Conservation (phyloP, 2,797 vertebrate species). For the Remorina albescens region DNA sequence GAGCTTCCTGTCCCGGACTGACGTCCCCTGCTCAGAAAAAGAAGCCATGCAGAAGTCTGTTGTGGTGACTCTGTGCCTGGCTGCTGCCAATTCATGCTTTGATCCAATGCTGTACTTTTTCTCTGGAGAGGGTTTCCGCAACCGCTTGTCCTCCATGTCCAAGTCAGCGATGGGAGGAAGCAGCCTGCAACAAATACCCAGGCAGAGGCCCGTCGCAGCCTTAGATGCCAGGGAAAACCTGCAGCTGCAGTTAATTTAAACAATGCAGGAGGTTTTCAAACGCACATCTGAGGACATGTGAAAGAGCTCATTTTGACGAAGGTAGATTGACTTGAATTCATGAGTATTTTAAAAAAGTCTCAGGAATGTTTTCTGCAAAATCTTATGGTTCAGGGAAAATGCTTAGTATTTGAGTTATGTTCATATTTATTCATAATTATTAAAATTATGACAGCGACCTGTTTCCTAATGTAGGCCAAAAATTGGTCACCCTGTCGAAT, state of each 20-base stretch:
- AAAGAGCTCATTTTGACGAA: background rate
- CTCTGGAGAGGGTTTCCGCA: conserved; percentile 92
- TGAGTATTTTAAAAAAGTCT: conserved; percentile 1
- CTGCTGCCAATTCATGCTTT: conserved; percentile 94
- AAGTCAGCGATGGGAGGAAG: conserved; percentile 54
- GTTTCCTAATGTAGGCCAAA: background rate
- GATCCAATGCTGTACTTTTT: conserved; percentile 97
- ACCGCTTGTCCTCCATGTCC: conserved; percentile 86
- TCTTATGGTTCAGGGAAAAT: conserved; percentile 18
- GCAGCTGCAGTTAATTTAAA: conserved; percentile 12
- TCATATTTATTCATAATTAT: background rate
- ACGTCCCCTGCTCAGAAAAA: conserved; percentile 74
- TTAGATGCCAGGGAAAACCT: background rate
- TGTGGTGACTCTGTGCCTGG: conserved; percentile 91
- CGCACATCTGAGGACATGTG: background rate
- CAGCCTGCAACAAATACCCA: accelerated
- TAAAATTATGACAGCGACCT: background rate
- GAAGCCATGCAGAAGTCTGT: conserved; percentile 92
- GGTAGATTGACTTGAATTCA: background rate
- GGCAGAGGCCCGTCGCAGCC: background rate
- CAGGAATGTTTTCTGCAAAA: conserved; percentile 5
- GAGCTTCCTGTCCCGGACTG: conserved; percentile 68
- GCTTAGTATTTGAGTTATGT: conserved; percentile 12
- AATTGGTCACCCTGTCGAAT: background rate
- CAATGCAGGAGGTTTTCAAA: background rate